Evolutionary conservation across 35 echinoderm and acorn worm genomes (phyloP).

Genomic region (Anneissia japonica): DNA sequence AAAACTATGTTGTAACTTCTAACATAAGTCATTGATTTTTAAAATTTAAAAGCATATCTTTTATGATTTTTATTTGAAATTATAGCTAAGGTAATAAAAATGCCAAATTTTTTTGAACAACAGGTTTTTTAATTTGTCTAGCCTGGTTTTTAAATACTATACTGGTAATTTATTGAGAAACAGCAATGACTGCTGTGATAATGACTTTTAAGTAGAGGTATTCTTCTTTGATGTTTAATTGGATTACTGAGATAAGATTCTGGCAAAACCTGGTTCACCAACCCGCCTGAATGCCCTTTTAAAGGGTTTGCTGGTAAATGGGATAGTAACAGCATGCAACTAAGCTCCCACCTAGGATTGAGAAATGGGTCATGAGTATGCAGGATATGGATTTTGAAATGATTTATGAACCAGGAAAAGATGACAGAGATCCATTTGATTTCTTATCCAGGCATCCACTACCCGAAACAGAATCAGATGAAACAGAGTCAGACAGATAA

Average conservation of each 20-base stretch:
- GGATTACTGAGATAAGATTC: conserved; percentile 46
- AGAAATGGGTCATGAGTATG: too few relatives aligned
- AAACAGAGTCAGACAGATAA: conserved; percentile 47
- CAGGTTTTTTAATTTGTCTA: too few relatives aligned
- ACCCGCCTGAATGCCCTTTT: conserved; percentile 37
- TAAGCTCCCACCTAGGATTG: conserved; percentile 43
- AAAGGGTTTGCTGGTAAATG: conserved; percentile 56
- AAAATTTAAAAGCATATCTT: too few relatives aligned
- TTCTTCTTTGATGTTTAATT: conserved; percentile 17
- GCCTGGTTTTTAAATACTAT: too few relatives aligned
- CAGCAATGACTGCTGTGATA: conserved; percentile 35
- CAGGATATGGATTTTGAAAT: conserved; percentile 63
- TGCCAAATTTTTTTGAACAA: too few relatives aligned
- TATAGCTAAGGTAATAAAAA: too few relatives aligned
- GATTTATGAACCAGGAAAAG: conserved; percentile 68
- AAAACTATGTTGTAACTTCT: conserved; percentile 6
- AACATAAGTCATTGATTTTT: too few relatives aligned
- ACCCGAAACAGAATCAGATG: conserved; percentile 18
- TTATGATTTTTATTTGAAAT: too few relatives aligned
- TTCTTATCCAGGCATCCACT: conserved; percentile 66
- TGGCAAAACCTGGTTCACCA: conserved; percentile 46
- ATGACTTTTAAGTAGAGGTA: conserved; percentile 36
- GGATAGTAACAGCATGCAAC: too few relatives aligned
- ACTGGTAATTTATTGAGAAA: too few relatives aligned
- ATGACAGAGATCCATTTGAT: conserved; percentile 49